A percentile compares a stretch with the other conserved stretches of the same genome.
Evolutionary conservation across 2,888 invertebrate genomes (phyloP).

Genomic region (Gibbula magus): DNA sequence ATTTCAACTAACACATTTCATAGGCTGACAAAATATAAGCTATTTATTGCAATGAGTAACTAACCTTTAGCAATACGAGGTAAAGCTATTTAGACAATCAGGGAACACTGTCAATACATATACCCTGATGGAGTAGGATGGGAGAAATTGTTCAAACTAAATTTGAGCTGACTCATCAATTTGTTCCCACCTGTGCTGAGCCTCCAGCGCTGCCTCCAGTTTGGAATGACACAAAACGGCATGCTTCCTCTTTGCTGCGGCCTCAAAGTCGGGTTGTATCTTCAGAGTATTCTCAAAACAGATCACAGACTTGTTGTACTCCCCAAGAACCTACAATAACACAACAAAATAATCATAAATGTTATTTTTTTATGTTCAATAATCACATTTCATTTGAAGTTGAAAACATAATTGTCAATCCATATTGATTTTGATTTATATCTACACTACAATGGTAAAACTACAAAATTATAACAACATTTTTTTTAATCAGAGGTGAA

Average conservation of each 20-base stretch:
- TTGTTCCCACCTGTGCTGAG: constrained; percentile 81
- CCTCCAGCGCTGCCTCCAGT: constrained; percentile 80
- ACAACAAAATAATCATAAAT: not conserved
- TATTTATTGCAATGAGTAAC: too few relatives aligned
- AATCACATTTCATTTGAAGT: too few relatives aligned
- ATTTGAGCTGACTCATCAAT: not conserved
- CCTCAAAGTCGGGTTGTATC: constrained; percentile 80
- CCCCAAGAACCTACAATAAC: constrained; percentile 74
- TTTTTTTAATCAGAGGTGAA: not conserved
- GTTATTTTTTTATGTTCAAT: too few relatives aligned
- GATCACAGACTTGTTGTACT: constrained; percentile 83
- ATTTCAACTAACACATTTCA: too few relatives aligned
- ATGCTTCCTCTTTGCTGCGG: constrained; percentile 80
- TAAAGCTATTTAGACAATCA: too few relatives aligned
- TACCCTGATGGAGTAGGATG: not conserved
- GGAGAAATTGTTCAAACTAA: too few relatives aligned
- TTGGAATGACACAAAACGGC: constrained; percentile 83
- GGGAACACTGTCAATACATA: not conserved
- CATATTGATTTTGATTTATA: too few relatives aligned
- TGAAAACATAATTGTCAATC: too few relatives aligned
- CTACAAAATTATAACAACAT: not conserved
- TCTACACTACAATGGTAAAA: not conserved
- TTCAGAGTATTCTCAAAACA: constrained; percentile 83
- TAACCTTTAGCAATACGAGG: too few relatives aligned
- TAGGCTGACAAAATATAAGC: too few relatives aligned